phyloP scores from a whole-genome alignment of 2,797 vertebrate genomes.

The Silurus lanzhouensis region DNA sequence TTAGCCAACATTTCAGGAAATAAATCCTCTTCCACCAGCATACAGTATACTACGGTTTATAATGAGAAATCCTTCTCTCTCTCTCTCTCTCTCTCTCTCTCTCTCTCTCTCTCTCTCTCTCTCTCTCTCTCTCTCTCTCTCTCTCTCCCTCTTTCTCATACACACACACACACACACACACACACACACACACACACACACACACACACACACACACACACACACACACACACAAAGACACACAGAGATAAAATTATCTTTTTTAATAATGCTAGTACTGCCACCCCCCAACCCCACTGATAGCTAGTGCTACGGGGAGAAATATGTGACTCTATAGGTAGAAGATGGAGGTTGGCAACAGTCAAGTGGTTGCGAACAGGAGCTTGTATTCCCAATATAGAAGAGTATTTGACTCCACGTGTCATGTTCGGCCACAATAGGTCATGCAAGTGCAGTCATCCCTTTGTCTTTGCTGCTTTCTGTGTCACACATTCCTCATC shows the following conservation, averaged over 20 bases:
- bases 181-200: too few relatives aligned
- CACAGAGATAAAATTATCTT: too few relatives aligned
- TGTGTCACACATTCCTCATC: slow-evolving; percentile 7
- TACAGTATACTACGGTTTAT: neutral
- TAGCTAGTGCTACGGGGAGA: neutral
- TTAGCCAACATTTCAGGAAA: neutral
- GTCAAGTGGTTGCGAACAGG: neutral
- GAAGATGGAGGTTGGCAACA: neutral
- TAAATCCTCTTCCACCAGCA: neutral
- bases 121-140: neutral
- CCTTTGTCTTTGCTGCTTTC: neutral
- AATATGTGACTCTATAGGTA: neutral
- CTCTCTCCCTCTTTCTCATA: neutral
- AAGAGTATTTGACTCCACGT: neutral
- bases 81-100: too few relatives aligned
- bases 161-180: too few relatives aligned
- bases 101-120: too few relatives aligned
- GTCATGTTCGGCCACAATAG: neutral
- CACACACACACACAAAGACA: too few relatives aligned
- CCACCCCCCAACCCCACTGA: too few relatives aligned
- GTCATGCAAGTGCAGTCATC: neutral
- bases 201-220: too few relatives aligned
- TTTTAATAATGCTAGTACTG: too few relatives aligned
- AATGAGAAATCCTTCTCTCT: neutral
- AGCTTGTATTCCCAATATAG: neutral